Conservation (phyloP, 2,888 invertebrate genomes). For the Agriotes lineatus region DNA sequence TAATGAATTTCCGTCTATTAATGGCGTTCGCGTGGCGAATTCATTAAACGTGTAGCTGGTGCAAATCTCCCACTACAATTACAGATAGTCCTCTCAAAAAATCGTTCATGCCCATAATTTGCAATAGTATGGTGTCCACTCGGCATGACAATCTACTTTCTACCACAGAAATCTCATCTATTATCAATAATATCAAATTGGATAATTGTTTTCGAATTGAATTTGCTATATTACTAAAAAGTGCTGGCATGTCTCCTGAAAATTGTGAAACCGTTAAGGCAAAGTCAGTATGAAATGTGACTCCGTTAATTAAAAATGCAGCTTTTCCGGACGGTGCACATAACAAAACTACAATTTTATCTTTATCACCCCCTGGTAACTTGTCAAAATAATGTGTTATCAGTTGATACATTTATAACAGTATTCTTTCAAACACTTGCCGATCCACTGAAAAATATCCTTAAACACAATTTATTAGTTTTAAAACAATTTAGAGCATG, state of each 20-base stretch:
- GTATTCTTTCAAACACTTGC: not conserved
- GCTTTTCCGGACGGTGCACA: too few species aligned
- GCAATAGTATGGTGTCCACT: not conserved
- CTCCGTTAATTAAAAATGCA: not conserved
- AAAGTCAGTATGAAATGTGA: conserved; percentile 11
- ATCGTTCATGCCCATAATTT: not conserved
- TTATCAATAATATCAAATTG: conserved; percentile 20
- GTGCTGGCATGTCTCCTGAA: too few species aligned
- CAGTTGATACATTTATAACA: too few species aligned
- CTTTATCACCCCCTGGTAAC: too few species aligned
- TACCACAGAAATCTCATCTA: too few species aligned
- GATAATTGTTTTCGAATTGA: not conserved
- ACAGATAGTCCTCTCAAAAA: conserved; percentile 12
- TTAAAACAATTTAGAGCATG: conserved; percentile 10
- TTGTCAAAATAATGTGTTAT: too few species aligned
- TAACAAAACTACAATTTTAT: too few species aligned
- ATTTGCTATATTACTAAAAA: too few species aligned
- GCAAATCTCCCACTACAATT: too few species aligned
- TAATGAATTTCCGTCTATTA: not conserved
- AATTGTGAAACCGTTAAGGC: not conserved
- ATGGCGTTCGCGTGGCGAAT: not conserved
- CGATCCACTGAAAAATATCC: not conserved
- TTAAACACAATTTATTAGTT: too few species aligned
- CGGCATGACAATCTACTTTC: conserved; percentile 3
- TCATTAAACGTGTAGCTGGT: conserved; percentile 2